These are phyloP conservation scores for Pristionchus mayeri DNA, from an alignment of 2,888 invertebrate genomes.

Conservation along the genomic window DNA sequence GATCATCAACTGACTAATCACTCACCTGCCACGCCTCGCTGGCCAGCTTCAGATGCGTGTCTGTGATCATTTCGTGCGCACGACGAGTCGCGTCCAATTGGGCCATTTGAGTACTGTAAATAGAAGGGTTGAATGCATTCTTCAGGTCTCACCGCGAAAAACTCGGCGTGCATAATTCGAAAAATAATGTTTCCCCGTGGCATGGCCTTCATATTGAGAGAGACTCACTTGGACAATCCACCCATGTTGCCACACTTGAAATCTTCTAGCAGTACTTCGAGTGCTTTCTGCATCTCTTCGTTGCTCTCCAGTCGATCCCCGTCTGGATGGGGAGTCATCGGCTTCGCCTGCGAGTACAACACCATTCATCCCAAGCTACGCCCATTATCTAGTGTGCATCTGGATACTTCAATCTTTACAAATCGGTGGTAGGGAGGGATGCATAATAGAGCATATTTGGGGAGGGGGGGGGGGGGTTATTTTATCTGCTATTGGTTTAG, in stretches of 20 bases:
- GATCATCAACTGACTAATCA: neutral
- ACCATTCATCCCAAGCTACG: neutral
- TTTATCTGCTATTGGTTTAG: neutral
- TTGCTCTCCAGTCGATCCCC: neutral
- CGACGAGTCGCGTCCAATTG: constrained; percentile 30
- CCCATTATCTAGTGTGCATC: no score
- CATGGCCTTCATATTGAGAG: neutral
- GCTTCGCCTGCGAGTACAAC: neutral
- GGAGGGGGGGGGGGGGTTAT: neutral
- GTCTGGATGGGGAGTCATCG: constrained; percentile 29
- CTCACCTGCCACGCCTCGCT: neutral
- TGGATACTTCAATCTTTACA: no score
- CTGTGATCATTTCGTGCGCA: constrained; percentile 36
- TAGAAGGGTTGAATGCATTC: neutral
- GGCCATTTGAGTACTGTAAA: neutral
- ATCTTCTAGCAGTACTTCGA: constrained; percentile 38
- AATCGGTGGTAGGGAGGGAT: no score
- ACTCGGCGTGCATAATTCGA: neutral
- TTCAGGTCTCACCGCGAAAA: neutral
- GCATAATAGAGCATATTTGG: no score
- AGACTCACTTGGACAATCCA: constrained; percentile 10
- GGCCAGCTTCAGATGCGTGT: neutral
- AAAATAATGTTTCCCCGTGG: neutral
- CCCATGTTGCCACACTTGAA: constrained; percentile 24
- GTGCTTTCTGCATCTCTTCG: constrained; percentile 23